Evolutionary conservation across 1,140 invertebrate genomes (phyloP).

Genomic region (Lordiphosa stackelbergi): DNA sequence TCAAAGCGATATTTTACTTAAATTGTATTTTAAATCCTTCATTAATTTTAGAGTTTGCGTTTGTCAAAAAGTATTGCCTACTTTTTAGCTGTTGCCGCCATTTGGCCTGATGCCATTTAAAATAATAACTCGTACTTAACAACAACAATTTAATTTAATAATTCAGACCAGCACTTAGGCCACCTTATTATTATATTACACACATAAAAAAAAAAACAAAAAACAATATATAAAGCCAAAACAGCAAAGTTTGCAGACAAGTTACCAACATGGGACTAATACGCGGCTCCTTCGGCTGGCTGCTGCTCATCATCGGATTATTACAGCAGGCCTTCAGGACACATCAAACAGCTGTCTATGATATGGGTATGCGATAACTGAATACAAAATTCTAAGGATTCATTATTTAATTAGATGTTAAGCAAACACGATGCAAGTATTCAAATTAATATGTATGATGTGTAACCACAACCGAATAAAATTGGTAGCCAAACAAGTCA

Average conservation of each 20-base stretch:
- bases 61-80: constrained; percentile 29
- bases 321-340: constrained; percentile 23
- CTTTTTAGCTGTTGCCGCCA: constrained; percentile 32
- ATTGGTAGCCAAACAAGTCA: no score
- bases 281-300: constrained; percentile 48
- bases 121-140: constrained; percentile 47
- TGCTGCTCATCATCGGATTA: constrained; percentile 59
- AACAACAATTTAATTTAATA: constrained; percentile 65
- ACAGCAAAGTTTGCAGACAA: constrained; percentile 17
- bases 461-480: no score
- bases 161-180: constrained; percentile 56
- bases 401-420: constrained; percentile 34
- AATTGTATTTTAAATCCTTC: constrained; percentile 6
- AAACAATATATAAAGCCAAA: not conserved
- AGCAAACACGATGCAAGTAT: not conserved
- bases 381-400: constrained; percentile 6
- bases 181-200: constrained; percentile 37
- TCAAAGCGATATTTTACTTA: constrained; percentile 7
- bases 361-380: constrained; percentile 17
- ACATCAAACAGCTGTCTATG: constrained; percentile 2
- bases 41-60: constrained; percentile 7
- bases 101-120: constrained; percentile 42
- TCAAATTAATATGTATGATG: not conserved
- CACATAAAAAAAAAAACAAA: constrained; percentile 5
- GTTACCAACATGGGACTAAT: constrained; percentile 64